These are phyloP conservation scores for Aphelenchoides bicaudatus DNA, from an alignment of 2,888 invertebrate species.

Conservation along the genomic window DNA sequence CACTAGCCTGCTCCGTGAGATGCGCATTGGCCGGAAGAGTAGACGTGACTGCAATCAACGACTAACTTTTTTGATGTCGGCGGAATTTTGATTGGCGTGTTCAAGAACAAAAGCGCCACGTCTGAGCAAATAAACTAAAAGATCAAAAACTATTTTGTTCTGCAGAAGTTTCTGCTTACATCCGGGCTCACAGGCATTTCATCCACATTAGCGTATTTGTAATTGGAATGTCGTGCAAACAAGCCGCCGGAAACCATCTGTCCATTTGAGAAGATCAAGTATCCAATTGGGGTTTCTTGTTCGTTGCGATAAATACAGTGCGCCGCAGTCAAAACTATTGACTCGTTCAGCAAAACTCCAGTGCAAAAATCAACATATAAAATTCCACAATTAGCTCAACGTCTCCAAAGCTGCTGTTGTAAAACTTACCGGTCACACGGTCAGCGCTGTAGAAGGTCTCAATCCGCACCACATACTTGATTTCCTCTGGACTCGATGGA, in stretches of 20 bases:
- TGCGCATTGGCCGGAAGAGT: not conserved
- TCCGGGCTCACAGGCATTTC: not conserved
- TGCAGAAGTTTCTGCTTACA: not conserved
- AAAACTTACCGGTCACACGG: no score
- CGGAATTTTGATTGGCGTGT: not conserved
- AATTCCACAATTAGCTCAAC: no score
- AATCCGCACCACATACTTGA: slow-evolving; percentile 6
- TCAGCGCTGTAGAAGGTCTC: not conserved
- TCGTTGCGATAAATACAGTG: slow-evolving; percentile 10
- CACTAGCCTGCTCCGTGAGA: not conserved
- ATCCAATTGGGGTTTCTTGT: not conserved
- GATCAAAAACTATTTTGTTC: not conserved
- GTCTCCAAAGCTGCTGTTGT: no score
- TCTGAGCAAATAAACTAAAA: not conserved
- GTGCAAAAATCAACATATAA: slow-evolving; percentile 12
- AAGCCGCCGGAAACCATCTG: not conserved
- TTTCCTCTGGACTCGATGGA: not conserved
- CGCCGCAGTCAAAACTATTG: slow-evolving; percentile 10
- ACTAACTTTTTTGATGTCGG: not conserved
- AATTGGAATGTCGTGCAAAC: not conserved
- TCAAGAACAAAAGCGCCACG: not conserved
- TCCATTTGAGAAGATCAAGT: not conserved
- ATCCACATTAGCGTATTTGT: not conserved
- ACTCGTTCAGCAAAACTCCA: not conserved
- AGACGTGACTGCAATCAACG: not conserved